Percentiles rank a stretch among this genome's conserved stretches.
These are phyloP conservation scores for Syrista parreyssii DNA, from an alignment of 2,888 invertebrate species.

Conservation along the genomic window DNA sequence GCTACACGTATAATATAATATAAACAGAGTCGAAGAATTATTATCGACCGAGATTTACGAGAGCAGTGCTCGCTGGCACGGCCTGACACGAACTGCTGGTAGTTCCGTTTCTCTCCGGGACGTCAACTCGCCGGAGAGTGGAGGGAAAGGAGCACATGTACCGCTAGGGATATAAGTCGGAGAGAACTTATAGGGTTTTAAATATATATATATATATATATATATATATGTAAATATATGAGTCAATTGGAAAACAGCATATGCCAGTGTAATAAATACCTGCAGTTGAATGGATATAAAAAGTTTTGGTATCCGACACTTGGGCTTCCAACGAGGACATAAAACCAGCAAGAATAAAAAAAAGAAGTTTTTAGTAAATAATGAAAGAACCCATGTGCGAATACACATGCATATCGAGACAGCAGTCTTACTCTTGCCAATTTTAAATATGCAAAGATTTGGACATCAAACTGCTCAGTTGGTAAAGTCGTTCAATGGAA, in stretches of 20 bases:
- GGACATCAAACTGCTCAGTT: not conserved
- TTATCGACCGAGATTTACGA: not conserved
- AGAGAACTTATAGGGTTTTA: not conserved
- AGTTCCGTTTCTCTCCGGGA: constrained; percentile 19
- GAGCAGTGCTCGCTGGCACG: constrained; percentile 16
- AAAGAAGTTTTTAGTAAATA: not conserved
- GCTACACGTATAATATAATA: not conserved
- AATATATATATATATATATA: not conserved
- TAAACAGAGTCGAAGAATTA: not conserved
- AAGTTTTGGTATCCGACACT: not conserved
- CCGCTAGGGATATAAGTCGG: not conserved
- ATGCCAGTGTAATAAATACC: not conserved
- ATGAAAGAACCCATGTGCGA: not conserved
- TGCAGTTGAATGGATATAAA: not conserved
- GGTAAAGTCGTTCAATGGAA: not conserved
- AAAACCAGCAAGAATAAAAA: too few species aligned
- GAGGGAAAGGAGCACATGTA: constrained; percentile 19
- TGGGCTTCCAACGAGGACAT: too few species aligned
- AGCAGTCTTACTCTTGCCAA: not conserved
- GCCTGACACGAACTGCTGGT: constrained; percentile 26
- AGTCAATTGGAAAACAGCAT: not conserved
- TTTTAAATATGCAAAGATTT: not conserved
- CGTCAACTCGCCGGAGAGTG: constrained; percentile 14
- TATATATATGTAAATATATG: not conserved
- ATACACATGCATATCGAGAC: not conserved